Evolutionary conservation across 2,888 invertebrate species (phyloP), one percentile per base, ranked within the genome.

Genomic region (Lasioglossum zephyrum): DNA sequence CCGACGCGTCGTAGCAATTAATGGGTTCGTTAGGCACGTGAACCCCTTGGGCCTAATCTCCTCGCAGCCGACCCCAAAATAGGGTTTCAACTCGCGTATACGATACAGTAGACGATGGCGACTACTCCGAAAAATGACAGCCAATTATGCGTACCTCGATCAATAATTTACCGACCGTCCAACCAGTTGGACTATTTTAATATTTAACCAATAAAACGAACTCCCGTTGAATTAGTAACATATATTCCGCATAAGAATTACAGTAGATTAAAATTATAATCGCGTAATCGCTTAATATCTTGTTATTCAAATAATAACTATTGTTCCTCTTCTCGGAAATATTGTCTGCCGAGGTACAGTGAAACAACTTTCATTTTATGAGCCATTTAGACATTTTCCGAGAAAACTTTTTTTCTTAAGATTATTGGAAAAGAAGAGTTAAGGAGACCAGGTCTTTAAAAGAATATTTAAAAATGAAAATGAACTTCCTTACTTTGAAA

Each of bases 1-100:
- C 22, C 9, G 39, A 11, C 69, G 39, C 36, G 39, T 69, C 39
- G 22, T 9, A 69, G 18, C 69, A 69, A 36, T 69, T 69, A 69
- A 39, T 69, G 22, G 69, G 39, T 69, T 39, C 69, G 39, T 69
- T 69, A 69, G 69, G 69, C 11, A 69, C 9, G 69, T 22, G 22
- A 69, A 22, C 39, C 69, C 69, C 69, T 69, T 69, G 69, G 39
- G 39, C 39, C 39, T 69, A 69, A 69, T 69, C 31, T 63, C 31
- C 63, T 39, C 39, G 36, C 36, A 36, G 22, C 39, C 69, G 22
- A 36, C 22, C 18, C 69, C 69, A 69, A 63, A 63, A 63, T 63
- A 63, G 63, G 63, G 31, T 63, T 63, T 63, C 16, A 63, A 63
- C 31, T 63, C 31, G 63, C 31, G 18, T 63, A 36, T 16, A 18